Base-by-base conservation (phyloP, 2,113 vertebrate species). In the Grallaria varia region DNA sequence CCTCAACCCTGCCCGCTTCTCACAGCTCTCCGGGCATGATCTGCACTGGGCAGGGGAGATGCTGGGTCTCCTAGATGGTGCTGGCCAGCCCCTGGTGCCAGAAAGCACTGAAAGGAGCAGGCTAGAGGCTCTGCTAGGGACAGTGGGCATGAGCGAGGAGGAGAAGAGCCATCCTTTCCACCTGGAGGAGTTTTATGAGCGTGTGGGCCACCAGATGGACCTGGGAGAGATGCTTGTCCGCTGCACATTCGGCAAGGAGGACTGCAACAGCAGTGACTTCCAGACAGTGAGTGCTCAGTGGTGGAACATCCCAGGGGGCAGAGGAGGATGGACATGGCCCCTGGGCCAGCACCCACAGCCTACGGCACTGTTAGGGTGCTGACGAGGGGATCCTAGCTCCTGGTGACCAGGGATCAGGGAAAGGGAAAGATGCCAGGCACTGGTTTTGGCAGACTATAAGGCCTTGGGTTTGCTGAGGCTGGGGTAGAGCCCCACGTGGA, bases 251-350 rank as follows among this genome's bases (percentile, higher is more conserved):
- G 53, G 92, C 44, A 96, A 76, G 13, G 69, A 91, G 64, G 44
- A 87, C 31, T 98, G 98, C 96, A 95, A 86, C 18, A 35, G 89
- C 86, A 96, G 97, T 27, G 98, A 98, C 97, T 98, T 98, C 97
- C 95, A 98, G 96, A 97, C 96, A 53, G 98, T 97, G 96, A 98
- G 98, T 98, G 92, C 91, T 95, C 37, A 18, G 42, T 12, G 49
- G 31, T 8, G 39, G 71, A 31, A 13, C 1, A 2, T 37, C 8
- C 7, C 0, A 2, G 22, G 35, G n/a, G 55, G 4, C 24, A 42
- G 58, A n/a, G 30, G 24, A 20, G 30, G 49, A 6, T 75, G 16
- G 37, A n/a, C 25, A 66, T 1, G 4, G 25, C 23, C 35, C 25
- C 24, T 42, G 23, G 53, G 50, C 50, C 14, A 14, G 11, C 37